These are phyloP conservation scores for Balanococcus diminutus DNA, from an alignment of 2,888 invertebrate genomes.

Conservation along the genomic window DNA sequence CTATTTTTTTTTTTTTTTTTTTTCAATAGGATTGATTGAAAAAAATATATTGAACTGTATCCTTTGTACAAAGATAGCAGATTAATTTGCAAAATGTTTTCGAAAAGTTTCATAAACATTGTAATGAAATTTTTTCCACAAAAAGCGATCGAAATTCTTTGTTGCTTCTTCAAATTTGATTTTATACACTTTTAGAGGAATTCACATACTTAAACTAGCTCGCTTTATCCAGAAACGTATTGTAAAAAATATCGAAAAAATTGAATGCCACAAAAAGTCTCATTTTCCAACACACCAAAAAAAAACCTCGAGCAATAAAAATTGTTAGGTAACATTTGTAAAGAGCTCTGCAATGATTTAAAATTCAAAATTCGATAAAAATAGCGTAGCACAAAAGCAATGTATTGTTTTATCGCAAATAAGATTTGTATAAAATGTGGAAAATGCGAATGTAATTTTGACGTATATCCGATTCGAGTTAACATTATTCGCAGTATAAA, in stretches of 20 bases:
- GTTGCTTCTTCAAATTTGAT: background rate
- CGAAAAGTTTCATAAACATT: background rate
- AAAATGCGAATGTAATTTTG: slow-evolving; percentile 14
- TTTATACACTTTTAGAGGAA: background rate
- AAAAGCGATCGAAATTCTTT: background rate
- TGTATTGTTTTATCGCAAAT: background rate
- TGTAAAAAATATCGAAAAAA: background rate
- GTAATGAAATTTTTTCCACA: background rate
- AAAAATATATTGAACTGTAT: background rate
- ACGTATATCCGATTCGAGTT: background rate
- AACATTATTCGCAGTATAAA: background rate
- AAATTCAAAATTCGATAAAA: background rate
- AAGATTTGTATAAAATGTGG: background rate
- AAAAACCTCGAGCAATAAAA: background rate
- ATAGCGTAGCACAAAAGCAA: background rate
- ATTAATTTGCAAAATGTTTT: background rate
- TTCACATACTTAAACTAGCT: background rate
- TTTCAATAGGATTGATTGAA: no score
- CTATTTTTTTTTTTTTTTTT: no score
- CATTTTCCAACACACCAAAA: background rate
- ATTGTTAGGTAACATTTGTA: background rate
- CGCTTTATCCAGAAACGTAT: no score
- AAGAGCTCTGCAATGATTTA: background rate
- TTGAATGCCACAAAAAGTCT: background rate
- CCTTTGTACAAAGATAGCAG: background rate